Base-by-base conservation (phyloP, 2,888 invertebrate genomes). In the Phaonia tiefii region DNA sequence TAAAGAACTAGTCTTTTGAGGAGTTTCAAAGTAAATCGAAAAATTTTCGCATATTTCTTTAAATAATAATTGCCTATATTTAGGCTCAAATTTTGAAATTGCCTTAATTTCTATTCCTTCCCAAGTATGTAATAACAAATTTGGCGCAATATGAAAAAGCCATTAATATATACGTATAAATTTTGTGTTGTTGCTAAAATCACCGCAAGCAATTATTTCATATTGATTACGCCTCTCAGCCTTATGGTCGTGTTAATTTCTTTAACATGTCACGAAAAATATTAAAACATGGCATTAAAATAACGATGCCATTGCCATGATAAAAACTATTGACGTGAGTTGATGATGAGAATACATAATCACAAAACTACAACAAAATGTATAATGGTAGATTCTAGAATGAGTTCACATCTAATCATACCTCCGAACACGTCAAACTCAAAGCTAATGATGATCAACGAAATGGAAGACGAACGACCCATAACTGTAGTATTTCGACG, bases 191-290 rank as follows among this genome's bases (percentile, higher is more conserved):
- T n/a, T n/a, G n/a, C n/a, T n/a, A n/a, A n/a, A n/a, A n/a, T n/a
- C 60, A 39, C 37, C 39, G 63, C 63, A 75, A 75, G 69, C 78
- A 81, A 81, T 81, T 81, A 81, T 75, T 75, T 78, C 75, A 78
- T 78, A 81, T 81, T 81, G 81, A 81, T 81, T 78, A 65, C 77
- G 54, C 77, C 22, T 25, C 25, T 22, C 54, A 11, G 4, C 10
- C 17, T 17, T 4, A 15, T 22, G 13, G 5, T 25, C 54, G 54
- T 74, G 71, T 67, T 78, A 81, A 78, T 78, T 88, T 88, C 88
- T 88, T 86, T 88, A 88, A 88, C 88, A 88, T 88, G 88, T 88
- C 88, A 88, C 88, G 88, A 87, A 88, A 88, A 86, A 88, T 88
- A 88, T 88, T 88, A 88, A 87, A 88, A 86, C 89, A 86, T 81